Evolutionary conservation across 2,113 vertebrate species (phyloP), one percentile per base, ranked within the genome.

Genomic region (Rhadina sibilatrix): DNA sequence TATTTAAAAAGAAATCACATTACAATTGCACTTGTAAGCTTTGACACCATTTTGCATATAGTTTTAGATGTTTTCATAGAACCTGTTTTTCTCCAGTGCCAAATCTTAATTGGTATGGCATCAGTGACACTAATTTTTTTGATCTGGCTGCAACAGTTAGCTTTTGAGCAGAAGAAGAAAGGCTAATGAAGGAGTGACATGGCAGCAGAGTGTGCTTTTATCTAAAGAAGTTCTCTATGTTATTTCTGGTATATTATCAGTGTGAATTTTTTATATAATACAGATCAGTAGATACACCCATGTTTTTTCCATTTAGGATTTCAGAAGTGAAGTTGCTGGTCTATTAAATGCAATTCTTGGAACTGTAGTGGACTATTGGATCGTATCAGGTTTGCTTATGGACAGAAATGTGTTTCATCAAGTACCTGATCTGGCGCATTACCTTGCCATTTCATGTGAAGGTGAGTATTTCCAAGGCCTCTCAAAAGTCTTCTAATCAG

Each of bases 281-380:
- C 31, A 52, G 11, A 11, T 75, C 9, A 61, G 30, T 46, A 69
- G 12, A 52, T 72, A 30, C 7, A 35, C 6, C 33, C 1, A 14
- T 50, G 22, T 47, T 44, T 33, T 63, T 37, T 33, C 44, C 6
- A 23, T 90, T 65, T 91, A 98, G 98, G 65, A 96, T 93, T 97
- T 98, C 86, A 97, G 54, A 49, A 82, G 89, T 93, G 97, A 98
- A 85, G 83, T 98, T n/a, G 95, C 98, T 93, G 97, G 85, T 81
- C 93, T 98, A 3, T 47, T 99, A 93, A 98, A 98, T 97, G 98
- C 98, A 87, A 97, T 99, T 94, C 97, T 99, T 94, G 98, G 98
- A 90, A 98, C 98, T 42, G 92, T 98, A 88, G 98, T 99, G 94
- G 99, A 99, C 89, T 99, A 98, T 94, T 99, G 99, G 99, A 98